Evolutionary conservation across 2,888 invertebrate species (phyloP), one percentile per base, ranked within the genome.

Genomic region (Priocnemis perturbator): DNA sequence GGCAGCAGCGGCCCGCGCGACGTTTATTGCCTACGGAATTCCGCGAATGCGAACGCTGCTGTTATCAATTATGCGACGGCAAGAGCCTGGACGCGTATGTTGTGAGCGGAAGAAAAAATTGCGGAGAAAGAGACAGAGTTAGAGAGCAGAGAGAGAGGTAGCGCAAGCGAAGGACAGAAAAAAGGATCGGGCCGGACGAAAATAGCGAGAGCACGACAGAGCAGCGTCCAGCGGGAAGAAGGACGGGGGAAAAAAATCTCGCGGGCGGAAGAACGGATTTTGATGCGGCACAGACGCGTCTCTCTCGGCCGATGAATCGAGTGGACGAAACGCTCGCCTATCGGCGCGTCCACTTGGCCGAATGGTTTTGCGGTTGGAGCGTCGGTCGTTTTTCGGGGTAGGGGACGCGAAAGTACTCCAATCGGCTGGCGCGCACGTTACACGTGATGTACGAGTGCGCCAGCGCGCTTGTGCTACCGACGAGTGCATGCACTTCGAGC

Each of bases 351-450:
- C 79, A 77, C 77, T 72, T 77, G 74, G 71, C 60, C 70, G 71
- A 77, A 74, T 74, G 74, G 74, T 76, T 79, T 79, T 76, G 79
- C 62, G 80, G 80, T 80, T n/a, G 71, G 69, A 50, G 66, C 72
- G 59, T 76, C 71, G 71, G 67, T 76, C 73, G 78, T 80, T 80
- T 79, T 77, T 78, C 72, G 69, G 66, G 64, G 74, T 60, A 15
- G 53, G 53, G 64, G 57, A 69, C 57, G 70, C 68, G 65, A 75
- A 80, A 74, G 80, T 77, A 77, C 72, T 72, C 71, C 80, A 69
- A 77, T 71, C 61, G 69, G 20, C 61, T 30, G 21, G 58, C 47
- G 23, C 53, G 23, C 4, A 20, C 15, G 44, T 37, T 11, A 52
- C 15, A 50, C 37, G 23, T 44, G 59, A 23, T 47, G 55, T 17